These are phyloP conservation scores for Hypena proboscidalis DNA, from an alignment of 2,888 invertebrate genomes.

Conservation along the genomic window DNA sequence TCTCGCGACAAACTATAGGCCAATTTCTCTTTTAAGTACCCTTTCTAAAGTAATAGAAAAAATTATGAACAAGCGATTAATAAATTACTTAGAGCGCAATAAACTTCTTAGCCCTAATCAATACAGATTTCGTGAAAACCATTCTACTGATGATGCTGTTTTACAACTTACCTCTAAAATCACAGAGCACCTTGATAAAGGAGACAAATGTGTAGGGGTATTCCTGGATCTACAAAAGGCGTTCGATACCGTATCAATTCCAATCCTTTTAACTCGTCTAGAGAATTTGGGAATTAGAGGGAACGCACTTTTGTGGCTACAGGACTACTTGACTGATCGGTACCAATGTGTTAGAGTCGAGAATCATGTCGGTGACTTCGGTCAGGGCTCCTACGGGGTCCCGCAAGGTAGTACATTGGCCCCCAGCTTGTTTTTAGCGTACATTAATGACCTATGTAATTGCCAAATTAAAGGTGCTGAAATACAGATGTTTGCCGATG, in stretches of 20 bases:
- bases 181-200: neutral
- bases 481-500: neutral
- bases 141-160: neutral
- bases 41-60: constrained; percentile 14
- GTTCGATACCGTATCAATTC: neutral
- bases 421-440: neutral
- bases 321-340: neutral
- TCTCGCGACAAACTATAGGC: constrained; percentile 10
- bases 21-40: constrained; percentile 7
- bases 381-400: neutral
- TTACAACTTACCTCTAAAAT: neutral
- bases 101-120: neutral
- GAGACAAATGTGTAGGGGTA: neutral
- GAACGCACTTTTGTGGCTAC: neutral
- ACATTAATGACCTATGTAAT: neutral
- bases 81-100: neutral
- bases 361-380: neutral
- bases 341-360: neutral
- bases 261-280: neutral
- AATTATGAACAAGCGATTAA: constrained; percentile 7
- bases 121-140: neutral
- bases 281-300: neutral
- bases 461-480: too few relatives aligned
- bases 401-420: neutral
- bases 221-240: neutral